Evolutionary conservation across 2,888 invertebrate genomes (phyloP), one percentile per base, ranked within the genome.

Genomic region (Pollenia labialis): DNA sequence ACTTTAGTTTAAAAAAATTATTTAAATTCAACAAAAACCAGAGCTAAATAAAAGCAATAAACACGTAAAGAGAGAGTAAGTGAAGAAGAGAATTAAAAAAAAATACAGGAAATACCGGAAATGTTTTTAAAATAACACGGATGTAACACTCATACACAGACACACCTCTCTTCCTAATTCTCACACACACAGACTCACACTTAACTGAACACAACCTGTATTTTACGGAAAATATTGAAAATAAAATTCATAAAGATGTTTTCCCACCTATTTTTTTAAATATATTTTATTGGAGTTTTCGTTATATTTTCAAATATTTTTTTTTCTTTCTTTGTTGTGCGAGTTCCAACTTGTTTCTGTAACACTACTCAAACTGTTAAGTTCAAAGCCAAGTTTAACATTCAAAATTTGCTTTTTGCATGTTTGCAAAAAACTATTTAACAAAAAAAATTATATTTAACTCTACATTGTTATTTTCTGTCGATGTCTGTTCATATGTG

Each of bases 301-400:
- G 16, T 79, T 69, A 10, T 32, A 56, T 58, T 60, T n/a, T 62
- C 32, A 4, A 32, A 32, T 46, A 3, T 46, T 60, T 7, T n/a
- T 56, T 50, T 71, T 54, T 62, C 11, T 46, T 66, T 58, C 11
- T 46, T 23, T 32, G 56, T 52, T 46, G 46, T 62, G 32, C 32
- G n/a, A 32, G 4, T 6, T 6, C 32, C 32, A 32, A 18, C 1
- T 50, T 12, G 16, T 56, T 46, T 18, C 12, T 71, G 18, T 42
- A 16, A n/a, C n/a, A 46, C 58, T 72, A 11, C 23, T 54, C 4
- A 54, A 54, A 54, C 52, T 81, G 50, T 84, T 60, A 87, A 84
- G 84, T 87, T 87, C 87, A 87, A 87, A 87, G 84, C 74, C 87
- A 87, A 84, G 81, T 87, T 81, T 86, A 80, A 54, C 54, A 75